Evolutionary conservation across 2,888 invertebrate species (phyloP).

Genomic region (Thecocarcelia acutangulata): DNA sequence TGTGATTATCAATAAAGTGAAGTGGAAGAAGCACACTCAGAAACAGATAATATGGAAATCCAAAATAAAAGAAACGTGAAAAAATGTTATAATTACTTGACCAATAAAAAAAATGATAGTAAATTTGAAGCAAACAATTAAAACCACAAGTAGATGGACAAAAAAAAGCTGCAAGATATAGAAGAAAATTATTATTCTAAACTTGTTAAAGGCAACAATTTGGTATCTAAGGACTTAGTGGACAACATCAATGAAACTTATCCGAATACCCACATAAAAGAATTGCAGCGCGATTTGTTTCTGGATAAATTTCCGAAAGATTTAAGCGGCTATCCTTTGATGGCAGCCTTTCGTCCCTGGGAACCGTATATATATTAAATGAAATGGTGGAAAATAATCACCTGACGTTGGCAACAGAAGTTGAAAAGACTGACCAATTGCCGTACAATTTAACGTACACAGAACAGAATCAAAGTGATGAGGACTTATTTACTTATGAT

Average conservation of each 20-base stretch:
- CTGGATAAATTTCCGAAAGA: constrained; percentile 78
- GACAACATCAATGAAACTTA: not conserved
- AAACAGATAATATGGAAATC: too few species aligned
- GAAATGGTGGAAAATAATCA: constrained; percentile 19
- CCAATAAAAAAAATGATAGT: too few species aligned
- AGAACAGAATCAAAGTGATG: not conserved
- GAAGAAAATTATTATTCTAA: not conserved
- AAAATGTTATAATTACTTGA: not conserved
- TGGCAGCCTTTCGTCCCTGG: constrained; percentile 77
- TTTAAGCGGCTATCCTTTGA: constrained; percentile 78
- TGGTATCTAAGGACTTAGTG: not conserved
- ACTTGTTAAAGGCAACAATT: not conserved
- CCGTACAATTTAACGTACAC: not conserved
- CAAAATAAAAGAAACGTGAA: not conserved
- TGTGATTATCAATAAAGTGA: constrained; percentile 77
- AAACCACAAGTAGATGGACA: not conserved
- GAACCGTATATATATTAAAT: constrained; percentile 78
- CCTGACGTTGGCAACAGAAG: not conserved
- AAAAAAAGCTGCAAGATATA: not conserved
- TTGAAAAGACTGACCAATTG: not conserved
- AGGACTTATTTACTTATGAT: constrained; percentile 25
- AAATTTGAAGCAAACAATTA: not conserved
- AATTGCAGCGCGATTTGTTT: constrained; percentile 73
- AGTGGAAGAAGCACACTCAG: not conserved
- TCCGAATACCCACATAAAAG: constrained; percentile 69